Evolutionary conservation across 2,888 invertebrate genomes (phyloP), one percentile per base, ranked within the genome.

Genomic region (Acanthosepion lycidas): DNA sequence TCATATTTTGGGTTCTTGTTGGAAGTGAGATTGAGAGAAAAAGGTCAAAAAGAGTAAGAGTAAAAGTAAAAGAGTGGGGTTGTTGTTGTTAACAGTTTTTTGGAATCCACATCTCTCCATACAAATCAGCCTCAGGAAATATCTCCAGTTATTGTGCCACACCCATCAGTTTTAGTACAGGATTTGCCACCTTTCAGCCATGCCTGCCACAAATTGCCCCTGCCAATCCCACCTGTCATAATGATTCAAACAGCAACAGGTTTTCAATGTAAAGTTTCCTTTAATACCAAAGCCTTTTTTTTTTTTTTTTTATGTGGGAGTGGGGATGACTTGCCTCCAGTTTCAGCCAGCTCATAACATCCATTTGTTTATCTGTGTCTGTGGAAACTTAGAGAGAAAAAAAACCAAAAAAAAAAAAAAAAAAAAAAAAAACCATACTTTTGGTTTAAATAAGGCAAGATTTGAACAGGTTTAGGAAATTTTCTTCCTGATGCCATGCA

Each of bases 401-500:
- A 42, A 42, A 42, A 42, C 1, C 1, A 42, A 42, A 42, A 42
- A 42, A 42, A 42, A 42, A 42, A 42, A 42, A 42, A 42, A 42
- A 42, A 42, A 42, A 42, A 42, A 42, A 42, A 33, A 78, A 78
- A 78, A 8, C n/a, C 28, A 4, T 78, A 9, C 8, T n/a, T 64
- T 78, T 28, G 9, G 18, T 78, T 78, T 9, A 78, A 78, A 64
- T 8, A 64, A n/a, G 78, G 78, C 78, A 12, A n/a, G 28, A 78
- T 78, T 78, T 33, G 18, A 33, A 33, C 33, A n/a, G 15, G 15
- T 78, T 78, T 33, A 78, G 8, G n/a, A n/a, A 78, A 78, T n/a
- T 78, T 78, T 33, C 78, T 33, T 78, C n/a, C n/a, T 78, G 78
- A 78, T 78, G 78, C n/a, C 78, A 78, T 78, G 78, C n/a, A 78